phyloP scores from a whole-genome alignment of 2,888 invertebrate genomes.

The Drosophila sordidula region DNA sequence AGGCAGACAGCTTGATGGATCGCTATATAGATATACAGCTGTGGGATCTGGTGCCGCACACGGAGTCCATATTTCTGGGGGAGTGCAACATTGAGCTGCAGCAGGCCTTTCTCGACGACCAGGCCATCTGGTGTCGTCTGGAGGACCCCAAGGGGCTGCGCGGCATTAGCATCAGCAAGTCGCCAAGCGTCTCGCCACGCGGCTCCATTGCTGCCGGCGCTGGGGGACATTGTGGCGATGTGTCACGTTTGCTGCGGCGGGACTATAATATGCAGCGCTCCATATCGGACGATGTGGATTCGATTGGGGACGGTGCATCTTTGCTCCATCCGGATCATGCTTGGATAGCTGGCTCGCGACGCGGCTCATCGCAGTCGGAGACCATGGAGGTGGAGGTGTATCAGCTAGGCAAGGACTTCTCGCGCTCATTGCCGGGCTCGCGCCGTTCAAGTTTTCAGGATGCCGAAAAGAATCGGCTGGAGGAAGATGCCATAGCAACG shows the following conservation, averaged over 20 bases:
- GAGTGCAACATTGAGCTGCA: conserved; percentile 89
- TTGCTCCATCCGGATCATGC: conserved; percentile 95
- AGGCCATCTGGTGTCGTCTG: conserved; percentile 95
- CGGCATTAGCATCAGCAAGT: conserved; percentile 86
- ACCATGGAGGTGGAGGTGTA: conserved; percentile 94
- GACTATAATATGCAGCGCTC: conserved; percentile 92
- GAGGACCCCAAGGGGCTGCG: conserved; percentile 91
- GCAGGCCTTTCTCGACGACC: conserved; percentile 94
- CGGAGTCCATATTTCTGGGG: conserved; percentile 92
- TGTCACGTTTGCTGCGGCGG: conserved; percentile 88
- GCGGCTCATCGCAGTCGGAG: conserved; percentile 96
- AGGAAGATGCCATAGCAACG: conserved; percentile 83
- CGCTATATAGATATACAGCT: conserved; percentile 93
- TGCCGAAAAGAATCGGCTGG: conserved; percentile 87
- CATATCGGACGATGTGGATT: conserved; percentile 91
- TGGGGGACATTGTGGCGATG: conserved; percentile 87
- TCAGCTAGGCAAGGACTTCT: conserved; percentile 94
- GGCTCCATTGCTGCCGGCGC: conserved; percentile 88
- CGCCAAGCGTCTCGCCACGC: conserved; percentile 92
- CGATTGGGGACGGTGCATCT: conserved; percentile 90
- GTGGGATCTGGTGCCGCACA: conserved; percentile 94
- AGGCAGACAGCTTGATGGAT: conserved; percentile 92
- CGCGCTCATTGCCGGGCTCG: conserved; percentile 93
- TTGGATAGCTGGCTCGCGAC: conserved; percentile 90
- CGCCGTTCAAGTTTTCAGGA: conserved; percentile 93